These are phyloP conservation scores for Prosopocoilus inquinatus DNA, from an alignment of 2,888 invertebrate genomes.

Conservation along the genomic window DNA sequence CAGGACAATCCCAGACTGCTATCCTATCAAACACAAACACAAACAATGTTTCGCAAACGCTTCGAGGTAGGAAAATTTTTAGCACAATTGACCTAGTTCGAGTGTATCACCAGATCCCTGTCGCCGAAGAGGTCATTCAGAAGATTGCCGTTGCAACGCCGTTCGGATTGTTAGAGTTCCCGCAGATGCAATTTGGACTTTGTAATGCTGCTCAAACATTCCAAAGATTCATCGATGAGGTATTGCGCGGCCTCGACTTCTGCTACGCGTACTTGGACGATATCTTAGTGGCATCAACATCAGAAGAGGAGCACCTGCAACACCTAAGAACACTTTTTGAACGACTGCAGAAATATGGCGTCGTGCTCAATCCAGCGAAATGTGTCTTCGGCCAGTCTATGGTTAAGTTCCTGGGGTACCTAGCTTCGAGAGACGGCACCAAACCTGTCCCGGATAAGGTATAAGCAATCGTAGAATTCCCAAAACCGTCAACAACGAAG, in stretches of 20 bases:
- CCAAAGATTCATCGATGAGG: constrained; percentile 43
- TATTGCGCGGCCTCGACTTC: constrained; percentile 36
- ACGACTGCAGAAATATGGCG: constrained; percentile 31
- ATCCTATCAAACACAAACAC: constrained; percentile 43
- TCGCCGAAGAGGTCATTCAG: constrained; percentile 39
- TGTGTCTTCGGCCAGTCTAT: constrained; percentile 32
- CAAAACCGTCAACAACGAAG: constrained; percentile 7
- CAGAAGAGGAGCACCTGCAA: constrained; percentile 27
- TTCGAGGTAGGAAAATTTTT: constrained; percentile 34
- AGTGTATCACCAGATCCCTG: constrained; percentile 46
- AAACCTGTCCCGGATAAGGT: constrained; percentile 26
- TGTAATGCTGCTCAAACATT: constrained; percentile 45
- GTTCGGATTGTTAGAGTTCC: constrained; percentile 35
- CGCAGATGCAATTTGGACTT: constrained; percentile 39
- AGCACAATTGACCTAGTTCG: constrained; percentile 38
- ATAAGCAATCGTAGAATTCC: no score
- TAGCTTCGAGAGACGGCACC: no score
- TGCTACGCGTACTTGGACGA: constrained; percentile 30
- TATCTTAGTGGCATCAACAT: constrained; percentile 28
- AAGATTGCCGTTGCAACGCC: constrained; percentile 29
- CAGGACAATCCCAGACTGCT: constrained; percentile 50
- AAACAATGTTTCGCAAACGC: constrained; percentile 37
- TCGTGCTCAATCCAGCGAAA: constrained; percentile 38
- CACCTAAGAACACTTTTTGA: constrained; percentile 32
- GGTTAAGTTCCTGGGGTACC: constrained; percentile 35